Base-by-base conservation (phyloP, 2,888 invertebrate genomes). In the Hypercompe scribonia region DNA sequence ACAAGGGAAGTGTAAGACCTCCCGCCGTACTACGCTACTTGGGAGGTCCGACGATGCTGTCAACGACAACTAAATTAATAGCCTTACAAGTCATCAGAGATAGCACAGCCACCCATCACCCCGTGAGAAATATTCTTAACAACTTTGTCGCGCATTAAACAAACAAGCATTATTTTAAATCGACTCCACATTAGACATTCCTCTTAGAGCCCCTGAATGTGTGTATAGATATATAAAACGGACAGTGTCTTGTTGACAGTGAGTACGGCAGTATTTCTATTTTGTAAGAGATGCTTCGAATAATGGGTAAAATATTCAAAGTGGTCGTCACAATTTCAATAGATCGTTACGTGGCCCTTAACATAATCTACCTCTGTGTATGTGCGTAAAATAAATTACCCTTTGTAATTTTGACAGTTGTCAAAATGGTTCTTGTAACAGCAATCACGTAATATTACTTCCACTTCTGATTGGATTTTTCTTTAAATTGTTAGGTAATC, bases 21-120 rank as follows among this genome's bases (percentile, higher is more conserved):
- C 88, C 87, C 88, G 88, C 84, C 80, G 76, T 76, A 78, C 76
- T 73, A 76, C 81, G 82, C 93, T 76, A 84, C 93, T 88, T 95
- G 95, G 95, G 95, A 91, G 95, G 95, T 94, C 95, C 87, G 69
- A 69, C 78, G 82, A 83, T 84, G 81, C 80, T 80, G 79, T 71
- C 78, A 83, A 73, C 84, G 83, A 81, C 87, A 79, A 81, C 86
- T 84, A 87, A 92, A 92, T 93, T 92, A 94, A 94, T 93, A 91
- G 90, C 88, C 39, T 90, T 87, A 90, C 90, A 89, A 86, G 82
- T 82, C 81, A 83, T 86, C 89, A 78, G 82, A 81, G 88, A 89
- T 88, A 87, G 80, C 75, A 82, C 82, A 81, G 85, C 84, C 88
- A 86, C 85, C 85, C 85, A 85, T 85, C 84, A 83, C 83, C 82